Evolutionary conservation across 2,797 vertebrate species (phyloP).

Genomic region (Sternotherus odoratus): DNA sequence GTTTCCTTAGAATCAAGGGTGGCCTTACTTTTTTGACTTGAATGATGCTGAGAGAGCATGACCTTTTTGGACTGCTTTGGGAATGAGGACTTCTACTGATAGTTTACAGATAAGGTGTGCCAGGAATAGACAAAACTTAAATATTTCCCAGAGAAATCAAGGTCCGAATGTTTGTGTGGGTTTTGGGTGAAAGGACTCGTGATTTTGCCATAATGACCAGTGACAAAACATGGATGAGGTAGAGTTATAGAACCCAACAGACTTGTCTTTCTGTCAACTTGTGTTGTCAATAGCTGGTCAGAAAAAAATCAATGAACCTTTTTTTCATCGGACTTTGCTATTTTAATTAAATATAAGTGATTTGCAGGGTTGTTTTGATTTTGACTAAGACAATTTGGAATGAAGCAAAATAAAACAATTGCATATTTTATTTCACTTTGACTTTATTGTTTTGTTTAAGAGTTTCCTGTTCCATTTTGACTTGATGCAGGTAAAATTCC

Average conservation of each 20-base stretch:
- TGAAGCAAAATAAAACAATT: background rate
- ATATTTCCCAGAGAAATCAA: background rate
- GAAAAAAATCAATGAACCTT: background rate
- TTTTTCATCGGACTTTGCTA: background rate
- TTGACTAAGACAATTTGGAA: background rate
- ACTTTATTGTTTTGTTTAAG: background rate
- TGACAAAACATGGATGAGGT: background rate
- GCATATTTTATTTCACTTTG: background rate
- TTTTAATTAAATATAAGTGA: background rate
- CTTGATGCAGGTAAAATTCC: background rate
- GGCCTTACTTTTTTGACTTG: background rate
- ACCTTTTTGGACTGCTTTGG: too few relatives aligned
- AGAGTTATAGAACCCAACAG: background rate
- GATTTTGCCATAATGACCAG: background rate
- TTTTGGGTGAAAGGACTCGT: background rate
- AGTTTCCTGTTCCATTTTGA: background rate
- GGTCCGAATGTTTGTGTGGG: background rate
- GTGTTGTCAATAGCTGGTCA: background rate
- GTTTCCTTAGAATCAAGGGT: background rate
- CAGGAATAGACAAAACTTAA: background rate
- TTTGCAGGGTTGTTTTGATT: background rate
- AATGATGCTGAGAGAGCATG: background rate
- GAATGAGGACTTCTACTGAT: background rate
- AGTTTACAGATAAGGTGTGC: background rate
- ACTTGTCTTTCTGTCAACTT: background rate